Base-by-base conservation (phyloP, 1,140 invertebrate genomes). In the Tetramorium parvispinum region DNA sequence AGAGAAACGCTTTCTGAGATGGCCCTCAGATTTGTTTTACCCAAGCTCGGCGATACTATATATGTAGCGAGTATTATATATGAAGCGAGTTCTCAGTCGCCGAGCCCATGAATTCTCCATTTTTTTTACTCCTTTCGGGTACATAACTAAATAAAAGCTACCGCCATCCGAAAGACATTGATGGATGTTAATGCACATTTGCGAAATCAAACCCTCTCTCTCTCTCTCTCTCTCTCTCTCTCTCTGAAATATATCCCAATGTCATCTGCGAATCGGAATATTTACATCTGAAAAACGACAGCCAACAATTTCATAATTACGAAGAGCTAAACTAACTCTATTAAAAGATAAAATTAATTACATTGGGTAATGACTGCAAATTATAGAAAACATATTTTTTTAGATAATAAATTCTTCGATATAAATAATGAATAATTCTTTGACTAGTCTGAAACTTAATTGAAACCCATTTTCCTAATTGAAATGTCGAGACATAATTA, bases 121-220 rank as follows among this genome's bases (percentile, higher is more conserved):
- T 82, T 57, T 78, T 43, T 66, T 59, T 21, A 61, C 49, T 65
- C 18, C 32, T 21, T 13, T 3, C 59, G 18, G 11, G 1, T 32
- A 21, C 18, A 21, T 8, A 8, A 10, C 8, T 82, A 82, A 82
- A 82, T 82, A 73, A 73, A 71, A 13, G 16, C 16, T 37, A 40
- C 13, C 51, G 13, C 37, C 51, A 4, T n/a, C 18, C 79, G n/a
- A 32, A 82, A 3, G 21, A 49, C 18, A 43, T 10, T 81, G 27
- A 82, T 82, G 40, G 51, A 82, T 59, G 37, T 55, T 70, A 27
- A 70, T 46, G 51, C n/a, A 65, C 49, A 53, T 65, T 78, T 79
- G 32, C n/a, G 37, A 49, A 40, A 53, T 55, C 40, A 2, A 27
- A 27, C 40, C 7, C 55, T 57, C 75, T 27, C 27, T 27, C 27